Evolutionary conservation across 2,888 invertebrate genomes (phyloP), one percentile per base, ranked within the genome.

Genomic region (Allophyes oxyacanthae): DNA sequence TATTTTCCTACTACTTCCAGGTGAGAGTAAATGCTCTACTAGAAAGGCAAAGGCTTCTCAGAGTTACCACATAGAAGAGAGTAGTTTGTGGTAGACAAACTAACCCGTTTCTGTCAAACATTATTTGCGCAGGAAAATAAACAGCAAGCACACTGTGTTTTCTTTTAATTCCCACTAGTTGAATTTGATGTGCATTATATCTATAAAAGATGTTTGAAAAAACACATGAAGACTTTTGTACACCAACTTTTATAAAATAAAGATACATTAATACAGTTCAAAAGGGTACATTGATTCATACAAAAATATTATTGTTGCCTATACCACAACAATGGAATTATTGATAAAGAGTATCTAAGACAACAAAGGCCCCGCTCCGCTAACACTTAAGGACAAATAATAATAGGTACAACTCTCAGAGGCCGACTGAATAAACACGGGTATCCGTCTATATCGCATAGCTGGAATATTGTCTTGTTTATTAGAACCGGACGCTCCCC

Each of bases 381-480:
- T 68, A 75, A 76, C 78, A 77, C 83, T 81, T 82, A 77, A 64
- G 64, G 44, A 59, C 53, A 64, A 77, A 79, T 75, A 80, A 81
- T 78, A 84, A 78, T 72, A 81, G 67, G 64, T 75, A 79, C 76
- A 82, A 72, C 74, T 73, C 71, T 68, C 54, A 60, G 59, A 68
- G 71, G 63, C 74, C 75, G 78, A 61, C 79, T 82, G 83, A 78
- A 85, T 81, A 89, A 89, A 88, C 85, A 89, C 58, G 71, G 78
- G 76, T 78, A 82, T 84, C 83, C 78, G 72, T 79, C 80, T 81
- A 79, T 81, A 81, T 75, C 79, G 69, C 78, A 78, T 77, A 75
- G 78, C 70, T 71, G 71, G 83, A 85, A 87, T 88, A 92, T 89
- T 89, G 89, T 91, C 91, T 91, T 89, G 90, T 91, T 90, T 93